phyloP scores from a whole-genome alignment of 1,140 invertebrate genomes.

The Cydia splendana region DNA sequence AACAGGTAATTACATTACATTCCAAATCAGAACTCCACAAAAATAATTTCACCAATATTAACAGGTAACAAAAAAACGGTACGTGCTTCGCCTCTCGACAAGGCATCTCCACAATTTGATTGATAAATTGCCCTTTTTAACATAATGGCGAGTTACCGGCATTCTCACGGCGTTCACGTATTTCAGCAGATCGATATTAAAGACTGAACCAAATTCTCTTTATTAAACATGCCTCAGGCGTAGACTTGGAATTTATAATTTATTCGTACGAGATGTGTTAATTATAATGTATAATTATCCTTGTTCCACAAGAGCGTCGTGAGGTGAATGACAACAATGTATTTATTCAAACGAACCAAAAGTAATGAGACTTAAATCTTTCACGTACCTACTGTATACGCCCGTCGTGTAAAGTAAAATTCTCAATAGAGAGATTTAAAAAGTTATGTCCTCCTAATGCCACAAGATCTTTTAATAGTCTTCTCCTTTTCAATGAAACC shows the following conservation, averaged over 20 bases:
- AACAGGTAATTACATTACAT: slow-evolving; percentile 58
- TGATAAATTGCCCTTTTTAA: slow-evolving; percentile 28
- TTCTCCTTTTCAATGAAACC: too few relatives aligned
- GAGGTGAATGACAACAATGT: too few relatives aligned
- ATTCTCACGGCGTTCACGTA: slow-evolving; percentile 27
- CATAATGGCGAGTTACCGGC: slow-evolving; percentile 29
- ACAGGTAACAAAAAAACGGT: slow-evolving; percentile 28
- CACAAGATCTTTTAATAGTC: too few relatives aligned
- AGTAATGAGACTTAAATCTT: too few relatives aligned
- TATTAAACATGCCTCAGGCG: neutral
- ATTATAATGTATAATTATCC: too few relatives aligned
- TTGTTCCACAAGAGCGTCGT: too few relatives aligned
- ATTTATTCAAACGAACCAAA: too few relatives aligned
- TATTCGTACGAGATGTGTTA: neutral
- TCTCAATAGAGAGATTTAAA: too few relatives aligned
- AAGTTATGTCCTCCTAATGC: too few relatives aligned
- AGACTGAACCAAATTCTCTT: slow-evolving; percentile 10
- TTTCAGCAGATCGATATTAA: slow-evolving; percentile 6
- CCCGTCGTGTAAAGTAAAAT: too few relatives aligned
- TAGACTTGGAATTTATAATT: slow-evolving; percentile 8
- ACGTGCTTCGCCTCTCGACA: slow-evolving; percentile 12
- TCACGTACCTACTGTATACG: too few relatives aligned
- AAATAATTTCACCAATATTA: slow-evolving; percentile 27
- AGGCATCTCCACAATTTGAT: slow-evolving; percentile 32
- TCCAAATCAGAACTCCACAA: neutral